Evolutionary conservation across 2,797 vertebrate species (phyloP).

Genomic region (Catamblyrhynchus diadema): DNA sequence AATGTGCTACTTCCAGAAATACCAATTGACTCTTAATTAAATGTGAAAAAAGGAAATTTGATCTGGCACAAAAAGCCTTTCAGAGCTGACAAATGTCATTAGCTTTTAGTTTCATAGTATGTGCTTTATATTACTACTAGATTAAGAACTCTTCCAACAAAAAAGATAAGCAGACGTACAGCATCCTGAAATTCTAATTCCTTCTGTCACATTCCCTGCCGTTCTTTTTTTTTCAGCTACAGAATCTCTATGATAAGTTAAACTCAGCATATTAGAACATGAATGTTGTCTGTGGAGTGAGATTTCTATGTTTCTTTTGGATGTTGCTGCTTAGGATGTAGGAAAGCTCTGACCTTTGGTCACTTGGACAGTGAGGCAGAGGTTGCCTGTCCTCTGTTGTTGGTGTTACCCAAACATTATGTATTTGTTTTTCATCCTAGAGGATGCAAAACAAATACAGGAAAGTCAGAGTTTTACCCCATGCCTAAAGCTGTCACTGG

Average conservation of each 20-base stretch:
- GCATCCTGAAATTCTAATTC: neutral
- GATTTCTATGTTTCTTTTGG: neutral
- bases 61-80: conserved; percentile 34
- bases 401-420: neutral
- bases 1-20: conserved; percentile 39
- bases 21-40: conserved; percentile 48
- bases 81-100: conserved; percentile 20
- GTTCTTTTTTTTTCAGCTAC: neutral
- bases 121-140: conserved; percentile 8
- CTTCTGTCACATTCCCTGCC: neutral
- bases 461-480: neutral
- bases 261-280: neutral
- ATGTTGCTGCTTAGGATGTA: neutral
- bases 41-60: conserved; percentile 40
- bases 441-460: neutral
- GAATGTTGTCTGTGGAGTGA: neutral
- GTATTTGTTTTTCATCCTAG: neutral
- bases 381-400: neutral
- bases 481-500: neutral
- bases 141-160: neutral
- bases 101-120: conserved; percentile 24
- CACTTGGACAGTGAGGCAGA: neutral
- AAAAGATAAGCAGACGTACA: neutral
- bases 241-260: neutral
- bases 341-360: neutral